Conservation (phyloP, 1,140 invertebrate species). For the Drosophila biarmipes region DNA sequence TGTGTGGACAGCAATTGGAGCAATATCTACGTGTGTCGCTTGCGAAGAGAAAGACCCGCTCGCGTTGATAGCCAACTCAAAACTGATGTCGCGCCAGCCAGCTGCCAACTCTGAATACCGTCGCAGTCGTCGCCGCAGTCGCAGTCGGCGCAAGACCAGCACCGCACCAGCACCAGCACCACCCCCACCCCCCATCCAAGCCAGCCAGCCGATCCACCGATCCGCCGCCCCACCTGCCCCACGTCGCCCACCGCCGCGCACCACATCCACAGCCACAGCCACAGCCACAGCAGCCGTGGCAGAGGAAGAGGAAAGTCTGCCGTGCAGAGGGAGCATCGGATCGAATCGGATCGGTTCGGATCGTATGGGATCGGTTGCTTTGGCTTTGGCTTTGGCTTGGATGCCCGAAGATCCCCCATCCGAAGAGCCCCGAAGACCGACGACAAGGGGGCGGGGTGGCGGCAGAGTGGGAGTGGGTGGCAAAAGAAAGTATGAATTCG, state of each 20-base stretch:
- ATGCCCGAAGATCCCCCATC: conserved; percentile 25
- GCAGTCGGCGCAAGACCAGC: conserved; percentile 14
- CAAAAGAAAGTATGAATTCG: conserved; percentile 77
- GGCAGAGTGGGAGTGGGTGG: conserved; percentile 50
- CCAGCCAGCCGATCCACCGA: conserved; percentile 4
- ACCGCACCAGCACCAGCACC: conserved; percentile 12
- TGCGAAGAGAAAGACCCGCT: conserved; percentile 85
- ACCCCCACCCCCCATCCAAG: conserved; percentile 9
- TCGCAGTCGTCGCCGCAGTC: conserved; percentile 52
- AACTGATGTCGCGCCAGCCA: conserved; percentile 84
- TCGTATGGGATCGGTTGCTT: conserved; percentile 21
- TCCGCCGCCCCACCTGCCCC: conserved; percentile 18
- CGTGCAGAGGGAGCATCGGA: conserved; percentile 44
- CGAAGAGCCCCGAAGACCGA: conserved; percentile 26
- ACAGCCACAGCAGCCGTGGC: conserved; percentile 23
- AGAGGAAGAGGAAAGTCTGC: conserved; percentile 44
- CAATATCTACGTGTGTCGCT: conserved; percentile 83
- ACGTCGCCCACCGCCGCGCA: conserved; percentile 19
- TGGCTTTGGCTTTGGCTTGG: no score
- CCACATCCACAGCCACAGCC: background rate
- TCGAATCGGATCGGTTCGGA: conserved; percentile 43
- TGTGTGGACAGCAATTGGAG: conserved; percentile 69
- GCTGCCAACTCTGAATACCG: conserved; percentile 71
- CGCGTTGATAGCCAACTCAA: conserved; percentile 85
- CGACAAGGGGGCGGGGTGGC: conserved; percentile 47